phyloP scores from a whole-genome alignment of 2,113 vertebrate species.

The Scortum barcoo region DNA sequence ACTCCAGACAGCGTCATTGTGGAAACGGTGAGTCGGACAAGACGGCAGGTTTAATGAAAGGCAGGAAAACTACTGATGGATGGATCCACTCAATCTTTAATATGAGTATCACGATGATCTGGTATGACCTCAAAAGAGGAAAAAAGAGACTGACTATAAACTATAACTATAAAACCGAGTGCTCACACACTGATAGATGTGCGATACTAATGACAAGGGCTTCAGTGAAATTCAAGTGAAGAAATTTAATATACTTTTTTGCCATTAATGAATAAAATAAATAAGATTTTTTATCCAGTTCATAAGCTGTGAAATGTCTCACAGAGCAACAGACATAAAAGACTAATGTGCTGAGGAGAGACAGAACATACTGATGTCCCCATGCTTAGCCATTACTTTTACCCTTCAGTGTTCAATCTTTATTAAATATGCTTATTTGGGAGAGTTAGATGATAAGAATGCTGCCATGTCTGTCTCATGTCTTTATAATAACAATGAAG shows the following conservation, averaged over 20 bases:
- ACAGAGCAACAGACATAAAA: too few relatives aligned
- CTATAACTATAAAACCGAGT: neutral
- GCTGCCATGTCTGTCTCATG: neutral
- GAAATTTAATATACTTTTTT: neutral
- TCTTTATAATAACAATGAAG: neutral
- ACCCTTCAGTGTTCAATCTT: neutral
- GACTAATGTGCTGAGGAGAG: neutral
- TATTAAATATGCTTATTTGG: neutral
- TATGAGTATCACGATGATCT: neutral
- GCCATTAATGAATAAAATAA: neutral
- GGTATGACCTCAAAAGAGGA: neutral
- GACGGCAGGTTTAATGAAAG: constrained; percentile 20
- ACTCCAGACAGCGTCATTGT: constrained; percentile 96
- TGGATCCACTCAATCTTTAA: constrained; percentile 10
- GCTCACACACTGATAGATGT: neutral
- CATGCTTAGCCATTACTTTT: neutral
- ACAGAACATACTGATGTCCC: neutral
- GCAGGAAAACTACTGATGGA: constrained; percentile 18
- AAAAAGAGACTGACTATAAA: neutral
- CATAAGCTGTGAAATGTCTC: neutral
- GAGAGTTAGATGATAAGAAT: neutral
- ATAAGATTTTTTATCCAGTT: neutral
- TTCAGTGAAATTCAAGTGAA: neutral
- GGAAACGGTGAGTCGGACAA: constrained; percentile 88
- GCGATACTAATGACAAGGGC: neutral